These are phyloP conservation scores for Oikopleura vanhoeffeni DNA, from an alignment of 23 tunicate species.

Conservation along the genomic window DNA sequence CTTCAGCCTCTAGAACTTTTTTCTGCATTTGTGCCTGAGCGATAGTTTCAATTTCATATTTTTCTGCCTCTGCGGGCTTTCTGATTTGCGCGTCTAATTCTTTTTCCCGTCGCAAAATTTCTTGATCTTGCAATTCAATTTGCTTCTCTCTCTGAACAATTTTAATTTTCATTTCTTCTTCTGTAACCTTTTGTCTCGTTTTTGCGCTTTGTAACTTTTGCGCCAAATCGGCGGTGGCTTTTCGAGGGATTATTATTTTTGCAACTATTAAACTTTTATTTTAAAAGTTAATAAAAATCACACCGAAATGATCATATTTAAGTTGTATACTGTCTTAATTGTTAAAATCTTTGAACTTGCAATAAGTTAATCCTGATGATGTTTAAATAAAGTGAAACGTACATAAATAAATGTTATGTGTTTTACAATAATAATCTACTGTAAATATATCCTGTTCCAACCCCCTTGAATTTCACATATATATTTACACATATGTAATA, in stretches of 20 bases:
- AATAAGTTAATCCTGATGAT: neutral
- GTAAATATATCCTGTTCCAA: too few relatives aligned
- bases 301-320: neutral
- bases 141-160: conserved; percentile 64
- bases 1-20: conserved; percentile 80
- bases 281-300: neutral
- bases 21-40: neutral
- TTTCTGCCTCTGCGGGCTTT: conserved; percentile 98
- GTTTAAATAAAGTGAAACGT: too few relatives aligned
- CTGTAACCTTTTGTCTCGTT: conserved; percentile 75
- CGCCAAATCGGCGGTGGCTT: conserved; percentile 87
- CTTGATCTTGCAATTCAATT: conserved; percentile 89
- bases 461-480: too few relatives aligned
- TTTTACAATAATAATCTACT: too few relatives aligned
- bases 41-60: conserved; percentile 25
- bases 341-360: neutral
- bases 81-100: conserved; percentile 86
- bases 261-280: conserved; percentile 24
- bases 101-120: conserved; percentile 71
- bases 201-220: conserved; percentile 75
- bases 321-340: neutral
- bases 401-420: too few relatives aligned
- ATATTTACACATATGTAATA: too few relatives aligned
- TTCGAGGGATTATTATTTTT: too few relatives aligned
- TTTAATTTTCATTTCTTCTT: conserved; percentile 91